Conservation (phyloP, 2,797 vertebrate genomes). For the Atherinosoma microstoma region DNA sequence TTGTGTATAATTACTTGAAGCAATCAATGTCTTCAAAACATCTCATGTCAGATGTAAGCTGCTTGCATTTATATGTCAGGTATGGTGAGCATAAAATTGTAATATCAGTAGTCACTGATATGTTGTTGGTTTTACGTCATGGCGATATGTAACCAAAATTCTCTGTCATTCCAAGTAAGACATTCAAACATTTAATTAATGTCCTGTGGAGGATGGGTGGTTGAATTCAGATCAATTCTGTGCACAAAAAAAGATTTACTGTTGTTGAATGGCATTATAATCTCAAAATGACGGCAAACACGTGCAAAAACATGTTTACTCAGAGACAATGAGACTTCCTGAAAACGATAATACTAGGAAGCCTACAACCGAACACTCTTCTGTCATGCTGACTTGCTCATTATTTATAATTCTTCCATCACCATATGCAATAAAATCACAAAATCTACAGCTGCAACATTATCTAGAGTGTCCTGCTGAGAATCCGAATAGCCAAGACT, state of each 20-base stretch:
- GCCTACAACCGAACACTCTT: not conserved
- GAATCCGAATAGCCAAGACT: slow-evolving; percentile 7
- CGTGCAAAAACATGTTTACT: not conserved
- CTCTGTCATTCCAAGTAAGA: not conserved
- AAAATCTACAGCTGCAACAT: slow-evolving; percentile 46
- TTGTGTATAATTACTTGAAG: not conserved
- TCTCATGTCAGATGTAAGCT: not conserved
- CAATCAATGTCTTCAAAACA: too few species aligned
- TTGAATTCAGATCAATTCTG: not conserved
- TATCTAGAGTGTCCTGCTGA: slow-evolving; percentile 17
- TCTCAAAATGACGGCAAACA: not conserved
- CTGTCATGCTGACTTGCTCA: not conserved
- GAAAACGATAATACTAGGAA: slow-evolving; percentile 11
- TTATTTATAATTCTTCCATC: slow-evolving; percentile 10
- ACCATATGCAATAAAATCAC: slow-evolving; percentile 17
- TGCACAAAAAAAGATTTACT: not conserved
- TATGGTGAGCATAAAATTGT: not conserved
- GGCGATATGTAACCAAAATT: not conserved
- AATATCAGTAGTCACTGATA: not conserved
- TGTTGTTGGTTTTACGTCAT: not conserved
- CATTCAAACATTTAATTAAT: not conserved
- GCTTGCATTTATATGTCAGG: not conserved
- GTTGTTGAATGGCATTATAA: not conserved
- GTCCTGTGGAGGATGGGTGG: not conserved
- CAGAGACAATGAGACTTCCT: slow-evolving; percentile 2